Base-by-base conservation (phyloP, 2,888 invertebrate genomes). In the Prostheceraeus crozeri region DNA sequence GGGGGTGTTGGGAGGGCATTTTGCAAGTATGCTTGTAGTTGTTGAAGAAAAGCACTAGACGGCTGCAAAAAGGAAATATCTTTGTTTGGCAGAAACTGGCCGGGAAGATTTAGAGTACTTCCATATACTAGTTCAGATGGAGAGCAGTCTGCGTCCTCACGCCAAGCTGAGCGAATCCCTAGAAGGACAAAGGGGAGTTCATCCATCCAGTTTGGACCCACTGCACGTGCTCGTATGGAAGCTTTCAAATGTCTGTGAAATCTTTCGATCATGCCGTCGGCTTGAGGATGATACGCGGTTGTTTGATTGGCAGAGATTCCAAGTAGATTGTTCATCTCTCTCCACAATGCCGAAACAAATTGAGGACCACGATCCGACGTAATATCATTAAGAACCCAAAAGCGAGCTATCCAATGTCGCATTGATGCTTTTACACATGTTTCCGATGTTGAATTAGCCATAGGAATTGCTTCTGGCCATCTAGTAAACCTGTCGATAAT, bases 191-290 rank as follows among this genome's bases (percentile, higher is more conserved):
- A 65, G 0, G 73, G 73, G 16, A 77, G 66, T 2, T 62, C 59
- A 3, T 65, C 63, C 1, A 63, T 35, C 71, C 73, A 74, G n/a
- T 14, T 19, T 40, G n/a, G 40, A 33, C 64, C 35, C 11, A 21
- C 33, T 21, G 55, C 25, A n/a, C 27, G 57, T 3, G 64, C 56
- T 57, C 57, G 69, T 19, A 75, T 61, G 0, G 77, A 71, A 1
- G 74, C 67, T 66, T 75, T 77, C 56, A 77, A 62, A 4, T 70
- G 68, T 1, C 77, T 65, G 63, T 78, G 77, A 58, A 72, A 70
- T 3, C 75, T 64, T 62, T 78, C 75, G 2, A 77, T 68, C 55
- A 76, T 67, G 1, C 75, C 76, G 56, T 78, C 76, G 0, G 72
- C 64, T 40, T 69, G 66, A 25, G 76, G 40, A 25, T 62, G 45